Percentiles rank a stretch among this genome's conserved stretches.
These are phyloP conservation scores for Caenorhabditis sp. DNA, from an alignment of 2,888 invertebrate genomes.

Conservation along the genomic window DNA sequence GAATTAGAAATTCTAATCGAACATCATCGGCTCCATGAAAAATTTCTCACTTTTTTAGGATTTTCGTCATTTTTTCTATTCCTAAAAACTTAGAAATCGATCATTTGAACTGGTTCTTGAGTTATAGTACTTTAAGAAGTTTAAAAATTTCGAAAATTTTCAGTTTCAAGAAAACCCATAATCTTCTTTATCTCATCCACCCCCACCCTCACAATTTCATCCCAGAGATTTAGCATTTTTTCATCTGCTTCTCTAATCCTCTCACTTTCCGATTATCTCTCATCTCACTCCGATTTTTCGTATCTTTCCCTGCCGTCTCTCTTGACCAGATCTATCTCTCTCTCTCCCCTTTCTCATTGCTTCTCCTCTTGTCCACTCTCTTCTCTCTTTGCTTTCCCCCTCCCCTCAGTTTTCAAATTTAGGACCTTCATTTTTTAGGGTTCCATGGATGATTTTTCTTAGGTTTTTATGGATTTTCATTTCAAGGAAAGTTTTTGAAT, in stretches of 20 bases:
- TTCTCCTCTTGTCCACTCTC: too few species aligned
- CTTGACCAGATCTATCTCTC: not conserved
- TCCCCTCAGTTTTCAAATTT: not conserved
- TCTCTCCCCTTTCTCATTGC: not conserved
- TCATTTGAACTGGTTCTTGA: too few species aligned
- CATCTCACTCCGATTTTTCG: not conserved
- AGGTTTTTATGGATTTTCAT: not conserved
- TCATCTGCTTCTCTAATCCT: slow-evolving; percentile 2
- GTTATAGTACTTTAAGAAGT: too few species aligned
- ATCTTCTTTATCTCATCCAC: slow-evolving; percentile 10
- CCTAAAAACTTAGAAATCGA: too few species aligned
- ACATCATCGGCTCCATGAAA: not conserved
- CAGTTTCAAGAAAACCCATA: not conserved
- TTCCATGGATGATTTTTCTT: not conserved
- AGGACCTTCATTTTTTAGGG: not conserved
- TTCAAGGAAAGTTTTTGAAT: not conserved
- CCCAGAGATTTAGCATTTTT: not conserved
- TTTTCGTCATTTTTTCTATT: not conserved
- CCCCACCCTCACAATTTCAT: slow-evolving; percentile 20
- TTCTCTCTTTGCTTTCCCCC: not conserved
- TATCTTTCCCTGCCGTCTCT: not conserved
- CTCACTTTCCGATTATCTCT: not conserved
- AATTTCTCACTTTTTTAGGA: too few species aligned
- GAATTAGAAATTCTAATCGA: slow-evolving; percentile 1
- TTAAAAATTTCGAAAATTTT: too few species aligned